These are phyloP conservation scores for Abramis brama DNA, from an alignment of 2,113 vertebrate genomes.

Conservation along the genomic window DNA sequence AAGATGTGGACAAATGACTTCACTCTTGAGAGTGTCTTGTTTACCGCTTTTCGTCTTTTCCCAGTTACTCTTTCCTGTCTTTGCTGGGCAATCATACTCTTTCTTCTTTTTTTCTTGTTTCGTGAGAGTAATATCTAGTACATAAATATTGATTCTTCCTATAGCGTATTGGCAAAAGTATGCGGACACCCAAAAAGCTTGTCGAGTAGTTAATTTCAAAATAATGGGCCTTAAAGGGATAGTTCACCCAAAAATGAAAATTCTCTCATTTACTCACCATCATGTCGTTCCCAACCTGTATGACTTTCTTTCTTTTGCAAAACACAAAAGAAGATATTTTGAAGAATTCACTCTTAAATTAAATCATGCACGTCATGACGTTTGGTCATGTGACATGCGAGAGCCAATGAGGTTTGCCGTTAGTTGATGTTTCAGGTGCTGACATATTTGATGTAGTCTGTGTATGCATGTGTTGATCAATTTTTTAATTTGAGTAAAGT, in stretches of 20 bases:
- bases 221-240: not conserved
- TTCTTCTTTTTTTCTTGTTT: not conserved
- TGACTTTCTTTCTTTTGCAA: not conserved
- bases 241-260: not conserved
- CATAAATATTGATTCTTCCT: not conserved
- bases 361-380: not conserved
- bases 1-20: slow-evolving; percentile 70
- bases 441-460: not conserved
- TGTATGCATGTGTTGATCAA: not conserved
- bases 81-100: not conserved
- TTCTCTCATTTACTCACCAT: not conserved
- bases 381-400: not conserved
- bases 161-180: not conserved
- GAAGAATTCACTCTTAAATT: not conserved
- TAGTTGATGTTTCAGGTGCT: not conserved
- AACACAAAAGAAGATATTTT: not conserved
- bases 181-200: not conserved
- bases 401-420: not conserved
- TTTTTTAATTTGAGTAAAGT: too few species aligned
- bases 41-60: slow-evolving; percentile 58
- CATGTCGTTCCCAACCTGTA: not conserved
- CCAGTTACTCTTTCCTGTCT: not conserved
- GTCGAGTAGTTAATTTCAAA: not conserved
- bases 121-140: not conserved
- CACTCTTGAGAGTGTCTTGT: slow-evolving; percentile 64